A percentile compares a stretch with the other conserved stretches of the same genome.
Evolutionary conservation across 2,113 vertebrate species (phyloP).

Genomic region (Corvus cornix): DNA sequence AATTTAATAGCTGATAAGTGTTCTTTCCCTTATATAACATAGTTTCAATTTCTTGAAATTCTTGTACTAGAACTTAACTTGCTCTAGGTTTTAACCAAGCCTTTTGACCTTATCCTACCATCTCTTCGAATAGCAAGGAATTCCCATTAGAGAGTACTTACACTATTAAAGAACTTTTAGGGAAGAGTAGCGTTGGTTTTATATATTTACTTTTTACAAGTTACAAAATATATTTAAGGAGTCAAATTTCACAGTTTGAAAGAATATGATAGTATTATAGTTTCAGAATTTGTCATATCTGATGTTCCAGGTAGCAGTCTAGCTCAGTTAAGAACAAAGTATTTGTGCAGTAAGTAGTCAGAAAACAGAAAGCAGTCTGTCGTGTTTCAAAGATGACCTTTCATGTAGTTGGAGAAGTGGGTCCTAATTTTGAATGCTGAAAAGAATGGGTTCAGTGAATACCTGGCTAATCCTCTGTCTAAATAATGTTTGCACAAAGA

Average conservation of each 20-base stretch:
- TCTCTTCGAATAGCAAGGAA: background rate
- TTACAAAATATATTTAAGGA: background rate
- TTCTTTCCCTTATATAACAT: background rate
- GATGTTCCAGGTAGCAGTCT: background rate
- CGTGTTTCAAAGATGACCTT: slow-evolving; percentile 18
- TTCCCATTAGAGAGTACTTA: background rate
- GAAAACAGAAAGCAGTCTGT: background rate
- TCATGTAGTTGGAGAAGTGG: background rate
- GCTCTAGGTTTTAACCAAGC: background rate
- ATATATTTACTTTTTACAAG: background rate
- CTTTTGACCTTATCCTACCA: background rate
- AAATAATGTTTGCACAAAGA: background rate
- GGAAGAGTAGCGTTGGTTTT: background rate
- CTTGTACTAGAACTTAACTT: background rate
- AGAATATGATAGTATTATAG: background rate
- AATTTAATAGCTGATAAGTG: background rate
- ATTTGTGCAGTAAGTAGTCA: background rate
- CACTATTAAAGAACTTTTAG: background rate
- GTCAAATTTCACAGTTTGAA: background rate
- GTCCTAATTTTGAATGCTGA: background rate
- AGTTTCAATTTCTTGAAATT: background rate
- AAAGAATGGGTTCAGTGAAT: background rate
- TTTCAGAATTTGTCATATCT: background rate
- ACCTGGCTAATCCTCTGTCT: background rate
- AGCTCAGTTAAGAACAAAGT: background rate